A percentile compares a stretch with the other conserved stretches of the same genome.
Evolutionary conservation across 1,140 invertebrate species (phyloP).

Genomic region (Eueides isabella): DNA sequence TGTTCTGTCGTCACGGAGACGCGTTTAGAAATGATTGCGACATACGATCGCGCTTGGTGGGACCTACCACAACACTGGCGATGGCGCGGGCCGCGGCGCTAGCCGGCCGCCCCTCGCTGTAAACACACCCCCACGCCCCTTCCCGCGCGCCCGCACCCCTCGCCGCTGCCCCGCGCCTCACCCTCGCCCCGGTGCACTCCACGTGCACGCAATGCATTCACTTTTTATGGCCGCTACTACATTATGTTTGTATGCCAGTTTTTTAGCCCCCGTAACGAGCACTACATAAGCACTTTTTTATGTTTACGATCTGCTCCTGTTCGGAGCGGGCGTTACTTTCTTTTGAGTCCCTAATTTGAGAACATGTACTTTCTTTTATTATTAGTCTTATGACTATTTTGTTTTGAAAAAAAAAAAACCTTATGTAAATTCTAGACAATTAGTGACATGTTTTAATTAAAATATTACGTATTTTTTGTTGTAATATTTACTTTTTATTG

Average conservation of each 20-base stretch:
- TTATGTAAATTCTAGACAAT: neutral
- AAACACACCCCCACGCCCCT: conserved; percentile 76
- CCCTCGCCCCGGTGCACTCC: conserved; percentile 61
- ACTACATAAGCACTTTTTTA: conserved; percentile 79
- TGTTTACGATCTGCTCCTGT: conserved; percentile 72
- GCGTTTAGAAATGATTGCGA: conserved; percentile 63
- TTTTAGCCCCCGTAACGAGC: conserved; percentile 68
- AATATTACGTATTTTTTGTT: conserved; percentile 1
- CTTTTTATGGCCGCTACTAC: conserved; percentile 77
- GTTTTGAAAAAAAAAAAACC: neutral
- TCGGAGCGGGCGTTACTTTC: conserved; percentile 61
- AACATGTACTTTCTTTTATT: conserved; percentile 39
- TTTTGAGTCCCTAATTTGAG: conserved; percentile 69
- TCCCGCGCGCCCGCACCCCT: conserved; percentile 41
- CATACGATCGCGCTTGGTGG: conserved; percentile 62
- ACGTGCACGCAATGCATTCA: conserved; percentile 79
- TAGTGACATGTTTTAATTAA: too few relatives aligned
- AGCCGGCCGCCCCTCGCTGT: conserved; percentile 72
- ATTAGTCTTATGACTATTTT: neutral
- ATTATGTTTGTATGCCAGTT: conserved; percentile 74
- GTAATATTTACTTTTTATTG: too few relatives aligned
- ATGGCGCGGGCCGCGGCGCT: conserved; percentile 45
- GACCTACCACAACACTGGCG: conserved; percentile 83
- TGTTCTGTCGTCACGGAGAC: conserved; percentile 64
- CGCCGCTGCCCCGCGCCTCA: conserved; percentile 30